Evolutionary conservation across 2,113 vertebrate genomes (phyloP).

Genomic region (Nibea coibor): DNA sequence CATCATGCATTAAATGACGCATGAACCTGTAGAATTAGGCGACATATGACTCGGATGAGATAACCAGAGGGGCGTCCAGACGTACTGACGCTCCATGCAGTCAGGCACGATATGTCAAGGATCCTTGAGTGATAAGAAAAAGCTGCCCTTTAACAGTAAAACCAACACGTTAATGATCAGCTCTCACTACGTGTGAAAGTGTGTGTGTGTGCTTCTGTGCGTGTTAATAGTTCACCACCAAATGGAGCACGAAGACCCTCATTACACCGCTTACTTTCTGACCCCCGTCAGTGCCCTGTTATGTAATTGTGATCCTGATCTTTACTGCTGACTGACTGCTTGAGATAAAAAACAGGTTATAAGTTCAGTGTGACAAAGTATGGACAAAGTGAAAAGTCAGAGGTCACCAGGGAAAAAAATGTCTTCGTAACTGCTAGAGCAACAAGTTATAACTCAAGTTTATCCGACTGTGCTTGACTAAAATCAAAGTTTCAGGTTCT

Average conservation of each 20-base stretch:
- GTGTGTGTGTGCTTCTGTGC: not conserved
- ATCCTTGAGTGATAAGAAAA: constrained; percentile 7
- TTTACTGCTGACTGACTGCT: constrained; percentile 49
- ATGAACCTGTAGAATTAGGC: not conserved
- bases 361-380: constrained; percentile 31
- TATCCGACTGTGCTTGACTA: not conserved
- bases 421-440: not conserved
- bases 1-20: not conserved
- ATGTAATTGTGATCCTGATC: constrained; percentile 64
- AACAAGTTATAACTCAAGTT: not conserved
- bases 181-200: not conserved
- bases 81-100: not conserved
- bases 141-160: constrained; percentile 10
- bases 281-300: constrained; percentile 50
- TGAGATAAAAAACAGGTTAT: constrained; percentile 45
- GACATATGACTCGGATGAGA: not conserved
- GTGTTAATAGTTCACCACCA: constrained; percentile 61
- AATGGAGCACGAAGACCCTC: constrained; percentile 57
- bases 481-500: not conserved
- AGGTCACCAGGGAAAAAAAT: constrained; percentile 21
- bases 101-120: not conserved
- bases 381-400: constrained; percentile 5
- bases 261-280: constrained; percentile 48
- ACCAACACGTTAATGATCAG: constrained; percentile 49
- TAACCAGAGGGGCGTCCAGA: constrained; percentile 5